A percentile compares a stretch with the other conserved stretches of the same genome.
Evolutionary conservation across 2,113 vertebrate species (phyloP).

Genomic region (Eleginops maclovinus): DNA sequence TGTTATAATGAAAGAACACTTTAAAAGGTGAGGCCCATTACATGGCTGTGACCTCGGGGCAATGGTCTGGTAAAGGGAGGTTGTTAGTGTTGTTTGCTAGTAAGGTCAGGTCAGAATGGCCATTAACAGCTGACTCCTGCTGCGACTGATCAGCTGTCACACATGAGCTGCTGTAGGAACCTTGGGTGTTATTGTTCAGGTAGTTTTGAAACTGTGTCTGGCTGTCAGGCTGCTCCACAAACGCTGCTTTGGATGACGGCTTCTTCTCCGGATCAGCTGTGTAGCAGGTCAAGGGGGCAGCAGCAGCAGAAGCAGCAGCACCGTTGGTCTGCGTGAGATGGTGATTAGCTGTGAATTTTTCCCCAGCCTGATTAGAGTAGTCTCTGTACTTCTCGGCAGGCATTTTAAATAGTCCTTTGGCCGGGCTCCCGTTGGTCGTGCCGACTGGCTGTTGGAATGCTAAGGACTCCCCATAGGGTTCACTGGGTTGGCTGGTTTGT

Average conservation of each 20-base stretch:
- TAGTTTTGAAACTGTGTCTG: constrained; percentile 93
- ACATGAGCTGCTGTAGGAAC: constrained; percentile 87
- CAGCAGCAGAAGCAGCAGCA: constrained; percentile 21
- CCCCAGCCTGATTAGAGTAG: constrained; percentile 74
- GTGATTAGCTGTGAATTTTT: constrained; percentile 82
- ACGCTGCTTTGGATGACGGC: constrained; percentile 84
- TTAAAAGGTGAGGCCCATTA: constrained; percentile 76
- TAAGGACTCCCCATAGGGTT: constrained; percentile 79
- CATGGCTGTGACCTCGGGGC: constrained; percentile 87
- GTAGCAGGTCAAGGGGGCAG: constrained; percentile 86
- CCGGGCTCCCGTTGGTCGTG: constrained; percentile 84
- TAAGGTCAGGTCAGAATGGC: constrained; percentile 89
- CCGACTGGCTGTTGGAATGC: constrained; percentile 88
- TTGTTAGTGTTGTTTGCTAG: constrained; percentile 91
- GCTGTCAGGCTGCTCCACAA: constrained; percentile 85
- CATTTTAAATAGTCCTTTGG: constrained; percentile 90
- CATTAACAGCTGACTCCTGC: constrained; percentile 82
- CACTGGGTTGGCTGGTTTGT: constrained; percentile 82
- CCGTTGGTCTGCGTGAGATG: constrained; percentile 86
- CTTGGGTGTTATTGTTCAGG: constrained; percentile 92
- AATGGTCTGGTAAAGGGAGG: constrained; percentile 91
- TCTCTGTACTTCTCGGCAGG: constrained; percentile 89
- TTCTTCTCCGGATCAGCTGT: constrained; percentile 87
- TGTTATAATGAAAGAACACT: constrained; percentile 57
- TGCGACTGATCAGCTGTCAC: constrained; percentile 85